These are phyloP conservation scores for Microcebus ravelobensis DNA, from an alignment of 2,113 vertebrate genomes.

Conservation along the genomic window DNA sequence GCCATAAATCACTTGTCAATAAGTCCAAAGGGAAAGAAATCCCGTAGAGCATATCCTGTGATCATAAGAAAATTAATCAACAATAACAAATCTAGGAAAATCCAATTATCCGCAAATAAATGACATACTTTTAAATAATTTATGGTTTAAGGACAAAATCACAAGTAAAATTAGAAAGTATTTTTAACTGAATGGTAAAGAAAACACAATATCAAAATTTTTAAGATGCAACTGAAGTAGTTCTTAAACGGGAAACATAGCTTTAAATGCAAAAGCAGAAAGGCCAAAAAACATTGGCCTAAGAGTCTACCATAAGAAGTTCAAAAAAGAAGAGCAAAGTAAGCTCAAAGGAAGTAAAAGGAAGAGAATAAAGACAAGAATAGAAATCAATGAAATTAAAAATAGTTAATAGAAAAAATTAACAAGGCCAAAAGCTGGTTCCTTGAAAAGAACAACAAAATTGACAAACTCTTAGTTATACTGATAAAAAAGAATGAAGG, in stretches of 20 bases:
- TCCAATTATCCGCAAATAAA: not conserved
- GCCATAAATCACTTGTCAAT: not conserved
- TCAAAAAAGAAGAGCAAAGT: not conserved
- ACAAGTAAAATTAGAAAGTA: not conserved
- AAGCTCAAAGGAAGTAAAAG: not conserved
- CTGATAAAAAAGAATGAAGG: not conserved
- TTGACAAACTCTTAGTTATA: not conserved
- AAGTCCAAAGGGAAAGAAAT: not conserved
- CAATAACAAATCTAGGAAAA: not conserved
- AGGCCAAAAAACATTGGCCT: not conserved
- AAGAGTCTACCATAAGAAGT: not conserved
- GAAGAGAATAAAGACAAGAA: not conserved
- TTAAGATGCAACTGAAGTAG: not conserved
- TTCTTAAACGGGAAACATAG: not conserved
- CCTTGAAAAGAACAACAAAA: not conserved
- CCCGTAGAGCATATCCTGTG: not conserved
- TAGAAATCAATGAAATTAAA: not conserved
- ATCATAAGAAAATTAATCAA: not conserved
- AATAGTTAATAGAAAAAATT: not conserved
- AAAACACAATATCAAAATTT: not conserved
- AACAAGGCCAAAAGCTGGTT: not conserved
- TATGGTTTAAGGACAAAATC: not conserved
- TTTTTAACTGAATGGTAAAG: not conserved
- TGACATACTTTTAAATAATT: not conserved
- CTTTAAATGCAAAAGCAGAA: not conserved